A percentile compares a stretch with the other conserved stretches of the same genome.
phyloP scores from a whole-genome alignment of 1,140 invertebrate genomes.

The Nasonia vitripennis region DNA sequence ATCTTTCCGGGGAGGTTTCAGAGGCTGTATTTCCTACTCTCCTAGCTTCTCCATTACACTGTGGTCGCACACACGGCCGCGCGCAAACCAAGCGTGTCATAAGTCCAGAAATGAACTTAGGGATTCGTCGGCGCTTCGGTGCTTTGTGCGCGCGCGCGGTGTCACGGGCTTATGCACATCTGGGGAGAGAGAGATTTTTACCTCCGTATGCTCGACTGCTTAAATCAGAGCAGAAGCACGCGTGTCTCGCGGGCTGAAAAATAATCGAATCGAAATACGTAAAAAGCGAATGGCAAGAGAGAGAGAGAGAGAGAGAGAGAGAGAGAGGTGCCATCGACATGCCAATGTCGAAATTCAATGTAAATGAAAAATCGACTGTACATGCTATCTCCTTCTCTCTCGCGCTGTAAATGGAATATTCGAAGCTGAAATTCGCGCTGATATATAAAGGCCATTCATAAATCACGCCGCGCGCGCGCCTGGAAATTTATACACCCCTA shows the following conservation, averaged over 20 bases:
- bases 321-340: not conserved
- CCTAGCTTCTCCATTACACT: constrained; percentile 36
- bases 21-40: constrained; percentile 34
- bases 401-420: not conserved
- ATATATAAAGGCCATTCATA: not conserved
- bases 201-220: not conserved
- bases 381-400: not conserved
- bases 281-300: not conserved
- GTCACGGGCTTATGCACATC: not conserved
- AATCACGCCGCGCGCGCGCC: not conserved
- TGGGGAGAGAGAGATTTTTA: not conserved
- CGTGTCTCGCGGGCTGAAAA: not conserved
- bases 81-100: constrained; percentile 18
- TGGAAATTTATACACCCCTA: not conserved
- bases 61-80: not conserved
- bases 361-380: not conserved
- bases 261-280: not conserved
- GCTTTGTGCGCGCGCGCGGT: not conserved
- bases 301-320: not conserved
- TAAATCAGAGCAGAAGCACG: too few species aligned
- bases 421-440: not conserved
- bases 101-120: constrained; percentile 26
- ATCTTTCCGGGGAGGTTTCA: constrained; percentile 58
- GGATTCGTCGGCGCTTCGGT: not conserved
- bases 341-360: not conserved